phyloP scores from a whole-genome alignment of 2,113 vertebrate genomes.

The Protobothrops flavoviridis region DNA sequence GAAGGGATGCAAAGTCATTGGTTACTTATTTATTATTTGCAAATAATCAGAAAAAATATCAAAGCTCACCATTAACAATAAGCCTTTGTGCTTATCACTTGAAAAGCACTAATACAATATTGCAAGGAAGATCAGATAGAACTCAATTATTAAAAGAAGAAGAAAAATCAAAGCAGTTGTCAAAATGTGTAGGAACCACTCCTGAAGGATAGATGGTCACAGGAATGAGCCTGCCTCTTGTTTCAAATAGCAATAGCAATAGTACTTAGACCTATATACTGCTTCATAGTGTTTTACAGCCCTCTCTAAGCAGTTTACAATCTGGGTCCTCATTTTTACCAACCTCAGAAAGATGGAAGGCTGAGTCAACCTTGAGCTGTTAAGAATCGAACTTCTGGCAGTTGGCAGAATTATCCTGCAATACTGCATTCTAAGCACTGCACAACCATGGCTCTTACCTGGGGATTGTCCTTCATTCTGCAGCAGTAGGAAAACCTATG shows the following conservation, averaged over 20 bases:
- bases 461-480: not conserved
- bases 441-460: not conserved
- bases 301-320: too few species aligned
- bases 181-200: not conserved
- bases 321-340: too few species aligned
- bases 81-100: constrained; percentile 35
- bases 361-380: too few species aligned
- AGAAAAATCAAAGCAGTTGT: not conserved
- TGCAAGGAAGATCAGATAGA: not conserved
- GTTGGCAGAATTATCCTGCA: too few species aligned
- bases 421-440: too few species aligned
- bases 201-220: not conserved
- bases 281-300: too few species aligned
- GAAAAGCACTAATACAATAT: not conserved
- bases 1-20: constrained; percentile 20
- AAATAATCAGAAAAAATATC: not conserved
- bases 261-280: too few species aligned
- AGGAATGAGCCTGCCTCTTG: not conserved
- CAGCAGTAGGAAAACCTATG: not conserved
- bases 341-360: too few species aligned
- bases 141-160: not conserved
- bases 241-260: not conserved
- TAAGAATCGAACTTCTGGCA: too few species aligned
- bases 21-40: not conserved
- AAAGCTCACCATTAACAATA: constrained; percentile 46